Base-by-base conservation (phyloP, 2,797 vertebrate genomes). In the Neoniphon sammara region DNA sequence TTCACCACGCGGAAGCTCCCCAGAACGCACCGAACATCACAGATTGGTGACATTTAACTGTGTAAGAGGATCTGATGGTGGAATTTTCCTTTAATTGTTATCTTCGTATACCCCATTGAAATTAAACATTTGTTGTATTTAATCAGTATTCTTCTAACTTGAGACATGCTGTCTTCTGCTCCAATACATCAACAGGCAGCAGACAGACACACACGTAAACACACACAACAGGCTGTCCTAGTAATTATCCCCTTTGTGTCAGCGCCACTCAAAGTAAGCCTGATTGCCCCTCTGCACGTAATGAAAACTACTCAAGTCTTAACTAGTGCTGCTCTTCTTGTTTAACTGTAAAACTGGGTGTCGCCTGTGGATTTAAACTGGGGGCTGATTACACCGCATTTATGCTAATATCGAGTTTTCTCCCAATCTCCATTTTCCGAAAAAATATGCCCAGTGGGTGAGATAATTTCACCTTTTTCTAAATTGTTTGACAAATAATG, bases 271-370 rank as follows among this genome's bases (percentile, higher is more conserved):
- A 58, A 66, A 54, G 36, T 25, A 18, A 61, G 73, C 66, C 78
- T 78, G 83, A 89, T 85, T 80, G 76, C 80, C 71, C 66, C 67
- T 47, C 83, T 44, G 75, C 75, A 57, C 42, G 15, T 14, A 15
- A 44, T 88, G 86, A 89, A 80, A 59, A 66, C 73, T 47, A 25
- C 42, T 78, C 61, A 30, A 63, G 34, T 65, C 52, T 66, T 71
- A 71, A 61, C 63, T 61, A 23, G 50, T 70, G 20, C 68, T 39
- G 34, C 54, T 73, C 56, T 65, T 44, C 12, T 18, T 3, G 46
- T 27, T 56, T 49, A 17, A 69, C 66, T 30, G 52, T 71, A 59
- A 21, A 50, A 20, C 1, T 42, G n/a, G 34, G 8, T 53, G 20
- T 25, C 23, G 23, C 15, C 6, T 36, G 47, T 30, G 10, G 54